These are phyloP conservation scores for Pituophis catenifer DNA, from an alignment of 2,113 vertebrate species.

Conservation along the genomic window DNA sequence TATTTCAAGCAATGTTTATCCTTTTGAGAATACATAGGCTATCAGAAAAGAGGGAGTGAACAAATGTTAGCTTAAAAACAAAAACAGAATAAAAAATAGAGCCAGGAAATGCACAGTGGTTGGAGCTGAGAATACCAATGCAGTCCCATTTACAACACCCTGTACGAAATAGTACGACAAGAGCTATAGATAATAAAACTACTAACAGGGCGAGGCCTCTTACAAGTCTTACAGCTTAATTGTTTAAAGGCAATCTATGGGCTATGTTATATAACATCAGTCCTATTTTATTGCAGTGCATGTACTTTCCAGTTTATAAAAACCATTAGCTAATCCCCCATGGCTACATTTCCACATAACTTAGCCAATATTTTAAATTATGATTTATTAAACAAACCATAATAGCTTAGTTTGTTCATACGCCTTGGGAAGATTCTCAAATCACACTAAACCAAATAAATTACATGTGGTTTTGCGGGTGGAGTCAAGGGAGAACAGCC, in stretches of 20 bases:
- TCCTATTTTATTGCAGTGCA: background rate
- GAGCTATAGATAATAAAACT: background rate
- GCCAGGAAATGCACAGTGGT: background rate
- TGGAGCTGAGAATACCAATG: background rate
- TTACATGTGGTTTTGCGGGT: background rate
- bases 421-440: background rate
- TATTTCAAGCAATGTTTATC: background rate
- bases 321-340: background rate
- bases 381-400: background rate
- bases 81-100: background rate
- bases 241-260: background rate
- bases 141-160: background rate
- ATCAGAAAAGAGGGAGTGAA: background rate
- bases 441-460: background rate
- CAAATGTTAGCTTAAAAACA: background rate
- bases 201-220: background rate
- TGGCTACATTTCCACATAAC: background rate
- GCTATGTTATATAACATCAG: background rate
- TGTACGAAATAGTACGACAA: background rate
- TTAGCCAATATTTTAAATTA: background rate
- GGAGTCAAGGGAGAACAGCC: background rate
- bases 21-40: background rate
- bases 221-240: background rate
- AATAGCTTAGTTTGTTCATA: background rate
- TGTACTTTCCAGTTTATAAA: background rate